A percentile compares a stretch with the other conserved stretches of the same genome.
phyloP scores from a whole-genome alignment of 2,888 invertebrate genomes.

The Stictocephala bisonia region DNA sequence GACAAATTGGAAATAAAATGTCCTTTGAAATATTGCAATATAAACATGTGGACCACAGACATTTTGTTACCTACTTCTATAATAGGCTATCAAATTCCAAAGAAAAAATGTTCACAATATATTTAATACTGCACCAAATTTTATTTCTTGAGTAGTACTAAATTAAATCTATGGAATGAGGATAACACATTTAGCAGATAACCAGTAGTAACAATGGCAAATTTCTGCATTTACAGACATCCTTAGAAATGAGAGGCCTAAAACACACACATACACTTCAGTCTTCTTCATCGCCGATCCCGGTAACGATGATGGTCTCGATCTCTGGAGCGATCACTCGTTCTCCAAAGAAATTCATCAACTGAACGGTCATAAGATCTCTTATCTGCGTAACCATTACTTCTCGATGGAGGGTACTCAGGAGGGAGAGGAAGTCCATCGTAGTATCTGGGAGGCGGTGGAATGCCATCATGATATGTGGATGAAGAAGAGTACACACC shows the following conservation, averaged over 20 bases:
- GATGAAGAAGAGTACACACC: constrained; percentile 66
- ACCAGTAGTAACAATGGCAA: not conserved
- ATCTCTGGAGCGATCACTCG: constrained; percentile 73
- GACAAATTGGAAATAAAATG: constrained; percentile 12
- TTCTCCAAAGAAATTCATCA: constrained; percentile 88
- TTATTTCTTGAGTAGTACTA: not conserved
- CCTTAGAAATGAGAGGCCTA: not conserved
- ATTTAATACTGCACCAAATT: constrained; percentile 27
- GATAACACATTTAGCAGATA: constrained; percentile 6
- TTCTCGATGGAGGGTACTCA: constrained; percentile 75
- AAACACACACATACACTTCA: constrained; percentile 19
- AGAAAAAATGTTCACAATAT: constrained; percentile 1
- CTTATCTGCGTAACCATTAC: constrained; percentile 75
- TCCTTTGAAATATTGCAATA: constrained; percentile 25
- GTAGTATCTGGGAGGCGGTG: constrained; percentile 86
- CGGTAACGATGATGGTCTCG: constrained; percentile 71
- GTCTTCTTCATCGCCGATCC: constrained; percentile 68
- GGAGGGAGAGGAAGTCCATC: constrained; percentile 78
- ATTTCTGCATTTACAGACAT: not conserved
- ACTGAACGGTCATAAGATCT: constrained; percentile 90
- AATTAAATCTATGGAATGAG: constrained; percentile 26
- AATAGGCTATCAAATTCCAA: constrained; percentile 16
- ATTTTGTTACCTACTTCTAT: constrained; percentile 3
- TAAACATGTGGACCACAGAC: constrained; percentile 2
- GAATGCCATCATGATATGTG: constrained; percentile 71